Evolutionary conservation across 1,140 invertebrate genomes (phyloP), one percentile per base, ranked within the genome.

Genomic region (Aplysia californica): DNA sequence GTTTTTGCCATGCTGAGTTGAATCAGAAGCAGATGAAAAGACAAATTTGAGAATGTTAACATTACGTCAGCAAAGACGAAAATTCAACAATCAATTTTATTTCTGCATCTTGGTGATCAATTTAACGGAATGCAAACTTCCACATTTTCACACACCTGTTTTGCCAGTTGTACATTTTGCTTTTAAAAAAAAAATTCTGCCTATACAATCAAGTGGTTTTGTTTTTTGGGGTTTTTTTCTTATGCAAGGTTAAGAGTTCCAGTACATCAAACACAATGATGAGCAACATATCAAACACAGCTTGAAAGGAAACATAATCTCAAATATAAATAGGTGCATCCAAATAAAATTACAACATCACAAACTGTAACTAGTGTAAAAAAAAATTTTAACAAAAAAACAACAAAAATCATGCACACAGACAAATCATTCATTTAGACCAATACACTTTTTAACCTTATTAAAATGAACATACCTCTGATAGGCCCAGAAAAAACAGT

Each of bases 1-100:
- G 65, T 74, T 74, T 44, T 65, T 74, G 21, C 71, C 71, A 74
- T 64, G 65, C 71, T 74, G 59, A 41, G n/a, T n/a, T n/a, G n/a
- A n/a, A n/a, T n/a, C n/a, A n/a, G n/a, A n/a, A n/a, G n/a, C n/a
- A n/a, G n/a, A n/a, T n/a, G n/a, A n/a, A n/a, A n/a, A n/a, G n/a
- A n/a, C n/a, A n/a, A n/a, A n/a, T n/a, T n/a, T n/a, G n/a, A 59
- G 59, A 58, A 58, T 10, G 10, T 55, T 26, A 29, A 50, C 10
- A n/a, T 50, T 50, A 50, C n/a, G 44, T 10, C 10, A 10, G 10
- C 10, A 10, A 15, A 15, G n/a, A 50, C 10, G n/a, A 50, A 50
- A 15, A 50, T 50, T n/a, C n/a, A 50, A 50, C 44, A 50, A 50
- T n/a, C n/a, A 15, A 50, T n/a, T 50, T 50, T 15, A 50, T 15